These are phyloP conservation scores for Orthonychiurus folsomi DNA, from an alignment of 2,888 invertebrate genomes.

Conservation along the genomic window DNA sequence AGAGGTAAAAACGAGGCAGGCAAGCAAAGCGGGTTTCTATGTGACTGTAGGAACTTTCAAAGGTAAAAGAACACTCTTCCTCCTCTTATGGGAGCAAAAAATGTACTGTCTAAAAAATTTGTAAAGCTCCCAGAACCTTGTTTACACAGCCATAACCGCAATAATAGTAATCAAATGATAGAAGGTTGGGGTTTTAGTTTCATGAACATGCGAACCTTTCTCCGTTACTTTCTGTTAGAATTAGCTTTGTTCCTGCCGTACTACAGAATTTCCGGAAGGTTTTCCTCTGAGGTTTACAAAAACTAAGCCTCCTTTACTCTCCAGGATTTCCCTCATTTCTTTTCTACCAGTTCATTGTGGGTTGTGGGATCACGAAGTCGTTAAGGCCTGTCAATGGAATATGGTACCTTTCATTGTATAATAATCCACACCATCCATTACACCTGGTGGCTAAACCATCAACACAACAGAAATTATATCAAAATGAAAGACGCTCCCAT, in stretches of 20 bases:
- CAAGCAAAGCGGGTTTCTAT: not conserved
- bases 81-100: not conserved
- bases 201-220: not conserved
- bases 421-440: too few relatives aligned
- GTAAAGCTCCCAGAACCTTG: not conserved
- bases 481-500: too few relatives aligned
- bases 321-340: too few relatives aligned
- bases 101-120: not conserved
- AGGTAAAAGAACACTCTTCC: not conserved
- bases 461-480: too few relatives aligned
- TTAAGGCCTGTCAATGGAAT: too few relatives aligned
- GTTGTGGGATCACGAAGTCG: too few relatives aligned
- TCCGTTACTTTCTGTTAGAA: too few relatives aligned
- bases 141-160: not conserved
- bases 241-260: not conserved
- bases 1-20: not conserved
- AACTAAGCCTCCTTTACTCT: too few relatives aligned
- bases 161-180: not conserved
- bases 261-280: not conserved
- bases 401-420: too few relatives aligned
- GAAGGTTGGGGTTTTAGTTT: not conserved
- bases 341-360: too few relatives aligned
- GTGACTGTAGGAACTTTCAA: not conserved
- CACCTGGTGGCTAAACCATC: too few relatives aligned
- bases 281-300: not conserved